Percentiles rank a stretch among this genome's conserved stretches.
These are phyloP conservation scores for Dorcus hopei DNA, from an alignment of 2,888 invertebrate species.

Conservation along the genomic window DNA sequence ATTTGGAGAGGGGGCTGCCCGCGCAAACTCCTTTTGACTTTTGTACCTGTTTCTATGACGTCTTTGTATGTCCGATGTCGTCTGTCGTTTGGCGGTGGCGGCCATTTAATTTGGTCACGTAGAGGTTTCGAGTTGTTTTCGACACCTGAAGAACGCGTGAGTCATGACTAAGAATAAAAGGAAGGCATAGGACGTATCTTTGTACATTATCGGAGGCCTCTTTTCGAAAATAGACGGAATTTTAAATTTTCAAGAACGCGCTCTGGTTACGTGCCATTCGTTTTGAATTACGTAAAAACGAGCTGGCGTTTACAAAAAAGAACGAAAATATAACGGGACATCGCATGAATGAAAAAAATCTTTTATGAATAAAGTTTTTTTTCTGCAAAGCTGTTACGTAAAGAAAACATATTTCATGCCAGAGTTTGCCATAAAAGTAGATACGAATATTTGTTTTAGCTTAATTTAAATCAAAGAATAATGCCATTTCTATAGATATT, in stretches of 20 bases:
- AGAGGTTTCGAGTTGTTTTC: constrained; percentile 17
- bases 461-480: too few species aligned
- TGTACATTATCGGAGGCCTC: background rate
- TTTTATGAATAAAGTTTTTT: too few species aligned
- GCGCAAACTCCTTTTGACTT: constrained; percentile 26
- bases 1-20: constrained; percentile 8
- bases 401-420: too few species aligned
- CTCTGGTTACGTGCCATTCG: background rate
- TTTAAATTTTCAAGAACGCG: too few species aligned
- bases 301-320: background rate
- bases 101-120: constrained; percentile 23
- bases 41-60: constrained; percentile 43
- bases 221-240: too few species aligned
- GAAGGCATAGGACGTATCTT: background rate
- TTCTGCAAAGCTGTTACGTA: too few species aligned
- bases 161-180: constrained; percentile 12
- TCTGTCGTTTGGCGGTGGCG: constrained; percentile 21
- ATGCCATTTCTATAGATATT: too few species aligned
- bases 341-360: too few species aligned
- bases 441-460: too few species aligned
- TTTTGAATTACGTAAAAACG: constrained; percentile 6
- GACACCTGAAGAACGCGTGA: constrained; percentile 18
- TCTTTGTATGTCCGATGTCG: constrained; percentile 38
- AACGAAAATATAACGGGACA: too few species aligned
- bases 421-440: too few species aligned